phyloP scores from a whole-genome alignment of 2,113 vertebrate genomes.

The Tachuris rubrigastra region DNA sequence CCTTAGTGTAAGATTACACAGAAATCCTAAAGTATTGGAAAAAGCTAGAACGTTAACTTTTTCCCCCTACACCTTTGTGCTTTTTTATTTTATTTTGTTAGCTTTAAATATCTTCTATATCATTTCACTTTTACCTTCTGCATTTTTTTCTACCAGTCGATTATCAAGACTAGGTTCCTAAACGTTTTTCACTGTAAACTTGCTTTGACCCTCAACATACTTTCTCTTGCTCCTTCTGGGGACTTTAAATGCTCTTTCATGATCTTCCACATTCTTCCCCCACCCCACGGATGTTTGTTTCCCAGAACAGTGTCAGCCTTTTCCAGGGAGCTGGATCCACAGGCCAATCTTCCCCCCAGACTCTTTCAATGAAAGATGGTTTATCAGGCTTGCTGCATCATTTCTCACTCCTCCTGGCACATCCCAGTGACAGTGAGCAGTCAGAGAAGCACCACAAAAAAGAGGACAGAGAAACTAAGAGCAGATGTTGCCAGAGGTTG shows the following conservation, averaged over 20 bases:
- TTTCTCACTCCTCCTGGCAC: conserved; percentile 1
- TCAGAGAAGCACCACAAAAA: background rate
- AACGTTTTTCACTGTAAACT: background rate
- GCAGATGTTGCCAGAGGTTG: conserved; percentile 26
- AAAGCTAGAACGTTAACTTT: background rate
- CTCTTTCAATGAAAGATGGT: background rate
- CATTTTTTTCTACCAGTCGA: background rate
- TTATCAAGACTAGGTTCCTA: background rate
- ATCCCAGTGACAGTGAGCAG: background rate
- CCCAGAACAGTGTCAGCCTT: background rate
- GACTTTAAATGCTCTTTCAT: background rate
- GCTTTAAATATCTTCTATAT: background rate
- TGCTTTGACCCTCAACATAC: background rate
- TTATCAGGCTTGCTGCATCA: background rate
- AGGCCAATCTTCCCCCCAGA: background rate
- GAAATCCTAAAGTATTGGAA: background rate
- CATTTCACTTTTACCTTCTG: background rate
- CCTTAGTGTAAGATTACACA: background rate
- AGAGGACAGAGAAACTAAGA: background rate
- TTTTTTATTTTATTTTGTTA: background rate
- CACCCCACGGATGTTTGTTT: background rate
- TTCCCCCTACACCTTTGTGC: background rate
- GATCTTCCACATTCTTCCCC: conserved; percentile 1
- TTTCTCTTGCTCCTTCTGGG: background rate
- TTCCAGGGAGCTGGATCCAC: background rate